Percentiles rank a stretch among this genome's conserved stretches.
Conservation (phyloP, 2,113 vertebrate genomes). For the Rhynchomys soricoides region DNA sequence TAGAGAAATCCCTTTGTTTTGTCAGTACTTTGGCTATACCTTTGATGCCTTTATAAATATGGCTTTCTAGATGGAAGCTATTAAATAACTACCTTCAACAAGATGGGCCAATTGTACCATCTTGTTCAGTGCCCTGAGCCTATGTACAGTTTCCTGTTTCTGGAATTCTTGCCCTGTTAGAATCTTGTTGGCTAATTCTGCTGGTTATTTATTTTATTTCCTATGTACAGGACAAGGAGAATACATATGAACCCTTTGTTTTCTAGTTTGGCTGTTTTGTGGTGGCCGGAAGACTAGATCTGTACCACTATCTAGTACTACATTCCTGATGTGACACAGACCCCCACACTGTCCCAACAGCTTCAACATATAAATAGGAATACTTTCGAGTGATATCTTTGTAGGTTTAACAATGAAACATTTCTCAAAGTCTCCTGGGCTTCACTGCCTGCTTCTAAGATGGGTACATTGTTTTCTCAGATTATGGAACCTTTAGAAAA, state of each 20-base stretch:
- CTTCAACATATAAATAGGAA: not conserved
- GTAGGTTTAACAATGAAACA: too few species aligned
- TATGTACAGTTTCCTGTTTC: not conserved
- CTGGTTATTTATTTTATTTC: not conserved
- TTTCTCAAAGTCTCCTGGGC: not conserved
- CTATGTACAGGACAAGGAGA: too few species aligned
- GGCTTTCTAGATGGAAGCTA: not conserved
- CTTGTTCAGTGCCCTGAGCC: not conserved
- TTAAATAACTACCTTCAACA: not conserved
- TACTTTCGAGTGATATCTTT: not conserved
- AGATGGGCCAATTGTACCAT: too few species aligned
- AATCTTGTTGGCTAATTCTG: not conserved
- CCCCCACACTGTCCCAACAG: not conserved
- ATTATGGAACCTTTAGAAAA: not conserved
- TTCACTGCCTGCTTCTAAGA: not conserved
- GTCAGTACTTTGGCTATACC: not conserved
- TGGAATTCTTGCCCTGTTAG: not conserved
- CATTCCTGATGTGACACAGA: not conserved
- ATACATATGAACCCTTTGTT: not conserved
- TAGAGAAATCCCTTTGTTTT: not conserved
- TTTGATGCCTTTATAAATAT: not conserved
- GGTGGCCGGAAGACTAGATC: not conserved
- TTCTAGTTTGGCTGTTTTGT: not conserved
- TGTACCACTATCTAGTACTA: not conserved
- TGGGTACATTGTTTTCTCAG: not conserved